Base-by-base conservation (phyloP, 2,888 invertebrate species). In the Dryococelus australis region DNA sequence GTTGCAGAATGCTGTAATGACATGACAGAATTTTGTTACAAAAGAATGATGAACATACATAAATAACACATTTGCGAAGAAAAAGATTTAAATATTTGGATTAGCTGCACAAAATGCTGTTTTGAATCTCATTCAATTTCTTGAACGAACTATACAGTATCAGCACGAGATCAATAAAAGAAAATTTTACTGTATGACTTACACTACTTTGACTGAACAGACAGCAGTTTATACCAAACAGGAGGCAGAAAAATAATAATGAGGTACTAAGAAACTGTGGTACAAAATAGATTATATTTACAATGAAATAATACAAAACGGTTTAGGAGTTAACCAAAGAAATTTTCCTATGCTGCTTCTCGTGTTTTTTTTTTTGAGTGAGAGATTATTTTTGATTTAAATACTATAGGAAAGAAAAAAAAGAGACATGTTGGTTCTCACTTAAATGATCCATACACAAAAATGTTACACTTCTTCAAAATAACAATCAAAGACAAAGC, bases 381-480 rank as follows among this genome's bases (percentile, higher is more conserved):
- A 65, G 65, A 65, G 65, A 65, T 24, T 3, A n/a, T n/a, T n/a
- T 16, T 65, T 16, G 0, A 8, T 24, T 65, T 65, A 8, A n/a
- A n/a, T 20, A n/a, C 24, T 65, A 24, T 9, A 51, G 51, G 8
- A 65, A 65, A 65, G 65, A 65, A 65, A 65, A 24, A 24, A 65
- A 65, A n/a, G 24, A 65, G 8, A 65, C 8, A 65, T 65, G n/a
- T 65, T n/a, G 65, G 65, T 65, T 65, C 65, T 65, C n/a, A 65
- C 65, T 65, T 2, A 65, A 65, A 24, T n/a, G 65, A 65, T 24
- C n/a, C 20, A 24, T 65, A 65, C 65, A 65, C 16, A 65, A 65
- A 65, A 65, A n/a, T 65, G 65, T 65, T 65, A 65, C 65, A 65
- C 24, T 65, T 65, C 65, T 65, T 65, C 65, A 65, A 65, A 65